A percentile compares a stretch with the other conserved stretches of the same genome.
phyloP scores from a whole-genome alignment of 1,140 invertebrate genomes.

The Trachymyrmex septentrionalis region DNA sequence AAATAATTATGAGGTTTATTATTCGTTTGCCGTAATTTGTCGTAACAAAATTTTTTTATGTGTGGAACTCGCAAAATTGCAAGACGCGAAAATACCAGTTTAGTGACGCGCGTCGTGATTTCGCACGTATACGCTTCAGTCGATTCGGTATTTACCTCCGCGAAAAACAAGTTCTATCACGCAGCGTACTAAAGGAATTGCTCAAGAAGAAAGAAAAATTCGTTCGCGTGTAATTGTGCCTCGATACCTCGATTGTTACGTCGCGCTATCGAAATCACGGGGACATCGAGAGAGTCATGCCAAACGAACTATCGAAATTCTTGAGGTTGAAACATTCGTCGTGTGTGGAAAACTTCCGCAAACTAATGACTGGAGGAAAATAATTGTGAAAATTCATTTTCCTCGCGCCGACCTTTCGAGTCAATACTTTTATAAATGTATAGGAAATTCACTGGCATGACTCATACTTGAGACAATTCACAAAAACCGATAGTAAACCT shows the following conservation, averaged over 20 bases:
- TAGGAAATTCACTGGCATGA: not conserved
- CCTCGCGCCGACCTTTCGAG: not conserved
- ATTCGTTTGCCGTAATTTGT: not conserved
- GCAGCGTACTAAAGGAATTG: not conserved
- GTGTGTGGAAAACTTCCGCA: conserved; percentile 3
- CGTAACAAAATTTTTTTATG: not conserved
- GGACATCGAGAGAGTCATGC: not conserved
- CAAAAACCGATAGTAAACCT: not conserved
- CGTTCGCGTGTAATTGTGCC: conserved; percentile 14
- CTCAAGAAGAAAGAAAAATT: conserved; percentile 32
- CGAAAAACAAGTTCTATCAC: conserved; percentile 16
- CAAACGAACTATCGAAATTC: conserved; percentile 14
- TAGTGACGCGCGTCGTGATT: not conserved
- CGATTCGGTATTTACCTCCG: conserved; percentile 11
- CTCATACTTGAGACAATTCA: not conserved
- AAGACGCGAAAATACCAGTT: not conserved
- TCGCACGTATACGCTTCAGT: conserved; percentile 2
- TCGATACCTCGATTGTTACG: not conserved
- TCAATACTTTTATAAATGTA: not conserved
- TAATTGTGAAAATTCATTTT: not conserved
- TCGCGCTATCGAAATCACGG: conserved; percentile 5
- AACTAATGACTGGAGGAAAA: not conserved
- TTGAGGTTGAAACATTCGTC: not conserved
- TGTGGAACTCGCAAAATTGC: not conserved
- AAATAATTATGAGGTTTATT: not conserved